Evolutionary conservation across 2,888 invertebrate species (phyloP).

Genomic region (Synanthedon vespiformis): DNA sequence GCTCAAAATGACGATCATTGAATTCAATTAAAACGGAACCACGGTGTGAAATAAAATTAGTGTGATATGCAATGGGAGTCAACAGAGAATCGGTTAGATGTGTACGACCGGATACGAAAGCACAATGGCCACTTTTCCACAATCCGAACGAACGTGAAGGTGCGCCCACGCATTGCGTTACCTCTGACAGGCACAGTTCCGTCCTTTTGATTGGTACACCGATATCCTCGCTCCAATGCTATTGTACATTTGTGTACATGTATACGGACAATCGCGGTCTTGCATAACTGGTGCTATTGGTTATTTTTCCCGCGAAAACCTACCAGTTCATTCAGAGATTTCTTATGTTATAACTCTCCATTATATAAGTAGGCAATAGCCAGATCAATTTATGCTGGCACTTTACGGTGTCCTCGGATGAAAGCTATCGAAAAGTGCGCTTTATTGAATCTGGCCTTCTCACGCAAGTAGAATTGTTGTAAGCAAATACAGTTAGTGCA

Average conservation of each 20-base stretch:
- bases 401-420: constrained; percentile 17
- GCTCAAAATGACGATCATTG: too few relatives aligned
- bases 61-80: background rate
- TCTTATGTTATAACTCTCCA: constrained; percentile 10
- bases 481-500: constrained; percentile 9
- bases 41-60: background rate
- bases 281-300: constrained; percentile 47
- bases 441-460: constrained; percentile 34
- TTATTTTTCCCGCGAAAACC: constrained; percentile 38
- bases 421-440: constrained; percentile 35
- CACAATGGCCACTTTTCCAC: constrained; percentile 37
- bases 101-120: constrained; percentile 23
- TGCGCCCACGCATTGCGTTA: constrained; percentile 57
- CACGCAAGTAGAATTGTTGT: constrained; percentile 46
- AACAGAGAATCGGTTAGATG: background rate
- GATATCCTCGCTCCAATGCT: constrained; percentile 40
- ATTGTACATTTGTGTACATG: constrained; percentile 19
- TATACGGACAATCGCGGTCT: constrained; percentile 32
- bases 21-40: background rate
- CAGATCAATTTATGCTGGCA: constrained; percentile 21
- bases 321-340: constrained; percentile 14
- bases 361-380: background rate
- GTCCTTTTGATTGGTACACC: constrained; percentile 46
- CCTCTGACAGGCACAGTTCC: constrained; percentile 55
- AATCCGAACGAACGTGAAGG: constrained; percentile 19